Percentiles rank a stretch among this genome's conserved stretches.
Conservation (phyloP, 2,888 invertebrate genomes). For the Galerucella calmariensis region DNA sequence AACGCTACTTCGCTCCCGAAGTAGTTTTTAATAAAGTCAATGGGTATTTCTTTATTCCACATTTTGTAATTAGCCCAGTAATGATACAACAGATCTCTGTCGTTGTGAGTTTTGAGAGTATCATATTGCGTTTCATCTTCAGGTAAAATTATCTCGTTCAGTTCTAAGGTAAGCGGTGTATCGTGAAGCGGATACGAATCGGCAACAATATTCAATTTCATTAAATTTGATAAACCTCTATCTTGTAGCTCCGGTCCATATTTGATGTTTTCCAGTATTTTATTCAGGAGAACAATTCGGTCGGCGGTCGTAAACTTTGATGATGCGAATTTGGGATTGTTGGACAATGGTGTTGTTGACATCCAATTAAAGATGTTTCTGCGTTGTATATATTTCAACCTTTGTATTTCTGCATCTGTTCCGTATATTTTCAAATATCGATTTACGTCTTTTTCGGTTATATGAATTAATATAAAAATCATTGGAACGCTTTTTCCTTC, state of each 20-base stretch:
- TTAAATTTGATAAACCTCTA: conserved; percentile 56
- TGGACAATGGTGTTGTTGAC: neutral
- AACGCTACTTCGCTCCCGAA: conserved; percentile 69
- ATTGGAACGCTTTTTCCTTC: conserved; percentile 32
- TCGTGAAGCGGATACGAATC: conserved; percentile 62
- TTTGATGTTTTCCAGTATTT: conserved; percentile 53
- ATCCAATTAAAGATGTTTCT: neutral
- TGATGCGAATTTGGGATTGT: neutral
- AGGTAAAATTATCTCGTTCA: neutral
- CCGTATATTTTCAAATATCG: conserved; percentile 51
- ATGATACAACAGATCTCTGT: conserved; percentile 44
- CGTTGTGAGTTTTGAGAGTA: neutral
- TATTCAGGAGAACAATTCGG: conserved; percentile 56
- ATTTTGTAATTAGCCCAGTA: conserved; percentile 48
- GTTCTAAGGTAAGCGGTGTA: conserved; percentile 49
- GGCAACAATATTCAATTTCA: conserved; percentile 50
- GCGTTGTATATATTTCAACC: conserved; percentile 15
- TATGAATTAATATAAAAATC: conserved; percentile 51
- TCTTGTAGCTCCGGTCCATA: conserved; percentile 54
- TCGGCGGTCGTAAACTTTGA: conserved; percentile 48
- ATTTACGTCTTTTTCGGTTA: conserved; percentile 51
- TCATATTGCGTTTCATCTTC: neutral
- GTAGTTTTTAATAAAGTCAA: conserved; percentile 69
- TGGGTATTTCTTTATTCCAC: conserved; percentile 70
- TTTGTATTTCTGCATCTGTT: conserved; percentile 48